Evolutionary conservation across 2,113 vertebrate genomes (phyloP).

Genomic region (Neopipo cinnamomea): DNA sequence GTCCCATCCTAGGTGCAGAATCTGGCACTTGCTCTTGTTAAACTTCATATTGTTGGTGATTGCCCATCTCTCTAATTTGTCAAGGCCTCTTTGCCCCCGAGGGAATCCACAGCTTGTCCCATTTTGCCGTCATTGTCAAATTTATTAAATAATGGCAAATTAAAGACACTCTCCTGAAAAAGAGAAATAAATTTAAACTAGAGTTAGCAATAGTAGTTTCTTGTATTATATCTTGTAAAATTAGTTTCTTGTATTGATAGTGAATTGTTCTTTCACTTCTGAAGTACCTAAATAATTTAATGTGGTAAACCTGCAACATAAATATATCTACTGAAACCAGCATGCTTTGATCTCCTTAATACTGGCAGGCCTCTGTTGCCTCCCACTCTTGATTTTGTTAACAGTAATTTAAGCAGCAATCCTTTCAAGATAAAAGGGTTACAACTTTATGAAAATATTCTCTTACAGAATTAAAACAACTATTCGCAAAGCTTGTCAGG

Average conservation of each 20-base stretch:
- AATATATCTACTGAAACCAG: background rate
- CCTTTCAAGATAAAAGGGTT: constrained; percentile 29
- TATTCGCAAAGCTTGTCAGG: constrained; percentile 1
- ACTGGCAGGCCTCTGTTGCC: background rate
- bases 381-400: constrained; percentile 41
- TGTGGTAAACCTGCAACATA: background rate
- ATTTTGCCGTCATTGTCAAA: background rate
- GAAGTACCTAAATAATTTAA: background rate
- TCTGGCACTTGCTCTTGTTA: accelerated
- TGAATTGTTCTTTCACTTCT: background rate
- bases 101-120: background rate
- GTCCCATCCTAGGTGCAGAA: background rate
- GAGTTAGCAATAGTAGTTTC: background rate
- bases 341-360: constrained; percentile 37
- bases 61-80: background rate
- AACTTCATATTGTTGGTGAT: background rate
- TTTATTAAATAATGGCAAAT: background rate
- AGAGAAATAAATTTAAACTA: background rate
- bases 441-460: background rate
- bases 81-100: background rate
- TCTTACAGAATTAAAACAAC: background rate
- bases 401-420: background rate
- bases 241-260: background rate
- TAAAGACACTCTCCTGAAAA: background rate
- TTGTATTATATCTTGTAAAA: too few species aligned